A percentile compares a stretch with the other conserved stretches of the same genome.
These are phyloP conservation scores for Boleophthalmus pectinirostris DNA, from an alignment of 2,113 vertebrate genomes.

Conservation along the genomic window DNA sequence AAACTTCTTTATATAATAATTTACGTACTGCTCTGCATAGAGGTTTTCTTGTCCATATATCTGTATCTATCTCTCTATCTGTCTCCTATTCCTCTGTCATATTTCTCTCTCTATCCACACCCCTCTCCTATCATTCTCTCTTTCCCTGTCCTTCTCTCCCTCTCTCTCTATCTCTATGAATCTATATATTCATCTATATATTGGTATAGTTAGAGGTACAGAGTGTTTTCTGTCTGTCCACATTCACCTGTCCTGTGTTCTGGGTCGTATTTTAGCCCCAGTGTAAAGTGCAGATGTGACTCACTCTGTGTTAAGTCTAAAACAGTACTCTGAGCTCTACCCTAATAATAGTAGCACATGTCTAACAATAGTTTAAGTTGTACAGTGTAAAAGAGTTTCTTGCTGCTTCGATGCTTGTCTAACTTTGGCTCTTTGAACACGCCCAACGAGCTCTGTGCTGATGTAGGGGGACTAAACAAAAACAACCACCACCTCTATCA, in stretches of 20 bases:
- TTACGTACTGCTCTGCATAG: too few relatives aligned
- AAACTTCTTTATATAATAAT: too few relatives aligned
- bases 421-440: slow-evolving; percentile 3
- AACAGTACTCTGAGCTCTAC: neutral
- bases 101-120: too few relatives aligned
- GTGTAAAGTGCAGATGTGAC: slow-evolving; percentile 29
- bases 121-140: too few relatives aligned
- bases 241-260: neutral
- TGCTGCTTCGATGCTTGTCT: neutral
- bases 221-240: neutral
- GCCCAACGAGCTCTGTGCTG: neutral
- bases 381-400: slow-evolving; percentile 3
- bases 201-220: neutral
- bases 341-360: neutral
- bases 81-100: too few relatives aligned
- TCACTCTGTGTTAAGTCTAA: slow-evolving; percentile 5
- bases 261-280: neutral
- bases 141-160: too few relatives aligned
- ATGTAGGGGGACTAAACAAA: neutral
- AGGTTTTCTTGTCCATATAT: too few relatives aligned
- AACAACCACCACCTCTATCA: neutral
- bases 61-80: too few relatives aligned
- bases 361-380: slow-evolving; percentile 11
- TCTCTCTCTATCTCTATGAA: too few relatives aligned
- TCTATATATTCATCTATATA: neutral